Conservation (phyloP, 2,797 vertebrate species). For the Eulemur mongoz region DNA sequence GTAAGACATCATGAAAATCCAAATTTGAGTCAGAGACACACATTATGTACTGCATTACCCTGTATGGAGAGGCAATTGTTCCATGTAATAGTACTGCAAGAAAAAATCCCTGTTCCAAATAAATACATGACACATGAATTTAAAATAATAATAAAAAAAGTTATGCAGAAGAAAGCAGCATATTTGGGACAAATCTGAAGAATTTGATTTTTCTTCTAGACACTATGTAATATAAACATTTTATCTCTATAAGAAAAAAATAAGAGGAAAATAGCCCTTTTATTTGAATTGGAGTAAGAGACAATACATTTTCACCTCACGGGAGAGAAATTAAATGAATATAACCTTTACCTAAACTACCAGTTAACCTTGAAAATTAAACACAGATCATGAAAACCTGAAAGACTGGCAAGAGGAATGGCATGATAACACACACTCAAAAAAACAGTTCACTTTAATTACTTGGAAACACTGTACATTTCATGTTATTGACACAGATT, state of each 20-base stretch:
- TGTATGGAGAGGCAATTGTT: background rate
- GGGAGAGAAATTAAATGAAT: background rate
- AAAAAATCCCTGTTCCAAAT: background rate
- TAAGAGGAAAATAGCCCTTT: background rate
- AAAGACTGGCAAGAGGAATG: background rate
- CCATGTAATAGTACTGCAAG: background rate
- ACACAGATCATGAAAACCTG: background rate
- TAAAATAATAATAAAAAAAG: background rate
- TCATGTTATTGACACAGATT: background rate
- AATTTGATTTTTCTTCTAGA: background rate
- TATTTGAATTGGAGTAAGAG: background rate
- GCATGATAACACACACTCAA: background rate
- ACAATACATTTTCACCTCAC: background rate
- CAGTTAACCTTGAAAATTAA: constrained; percentile 15
- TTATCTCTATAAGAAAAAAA: background rate
- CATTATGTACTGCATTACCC: background rate
- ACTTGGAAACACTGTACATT: background rate
- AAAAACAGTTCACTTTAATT: background rate
- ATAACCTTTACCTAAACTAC: background rate
- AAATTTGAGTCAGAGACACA: background rate
- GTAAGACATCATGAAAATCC: background rate
- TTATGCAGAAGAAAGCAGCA: background rate
- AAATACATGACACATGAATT: background rate
- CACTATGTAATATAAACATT: background rate
- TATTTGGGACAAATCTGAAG: background rate